Conservation (phyloP, 2,113 vertebrate genomes). For the Bambusicola thoracicus region DNA sequence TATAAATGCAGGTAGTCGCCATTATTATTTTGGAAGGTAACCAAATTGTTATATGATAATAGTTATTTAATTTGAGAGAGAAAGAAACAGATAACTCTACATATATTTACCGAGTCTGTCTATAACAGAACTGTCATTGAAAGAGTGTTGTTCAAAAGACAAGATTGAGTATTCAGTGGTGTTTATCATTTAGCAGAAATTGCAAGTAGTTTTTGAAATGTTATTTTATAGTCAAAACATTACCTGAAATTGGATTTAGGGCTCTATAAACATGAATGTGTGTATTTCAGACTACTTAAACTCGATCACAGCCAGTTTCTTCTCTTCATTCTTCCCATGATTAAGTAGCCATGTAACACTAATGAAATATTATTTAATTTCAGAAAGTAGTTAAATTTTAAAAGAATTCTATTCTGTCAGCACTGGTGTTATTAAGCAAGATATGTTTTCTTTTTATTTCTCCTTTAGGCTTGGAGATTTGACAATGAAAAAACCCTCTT, state of each 20-base stretch:
- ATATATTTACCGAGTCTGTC: not conserved
- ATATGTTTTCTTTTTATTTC: not conserved
- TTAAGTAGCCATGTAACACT: not conserved
- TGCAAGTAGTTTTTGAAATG: not conserved
- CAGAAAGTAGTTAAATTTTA: not conserved
- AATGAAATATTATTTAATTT: not conserved
- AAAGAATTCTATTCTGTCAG: not conserved
- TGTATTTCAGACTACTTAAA: not conserved
- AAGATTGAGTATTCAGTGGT: not conserved
- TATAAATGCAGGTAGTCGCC: not conserved
- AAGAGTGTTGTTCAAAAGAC: conserved; percentile 1
- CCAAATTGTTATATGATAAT: not conserved
- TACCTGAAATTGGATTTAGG: not conserved
- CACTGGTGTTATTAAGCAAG: not conserved
- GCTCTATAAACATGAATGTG: not conserved
- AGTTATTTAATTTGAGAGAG: not conserved
- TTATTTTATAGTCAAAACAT: not conserved
- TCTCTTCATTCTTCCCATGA: not conserved
- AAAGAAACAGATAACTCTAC: not conserved
- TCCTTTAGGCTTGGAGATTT: not conserved
- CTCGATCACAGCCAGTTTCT: not conserved
- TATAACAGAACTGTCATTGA: not conserved
- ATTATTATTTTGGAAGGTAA: not conserved
- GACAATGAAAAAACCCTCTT: not conserved
- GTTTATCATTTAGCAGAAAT: not conserved